Evolutionary conservation across 1,140 invertebrate genomes (phyloP), one percentile per base, ranked within the genome.

Genomic region (Aradophagus sp.): DNA sequence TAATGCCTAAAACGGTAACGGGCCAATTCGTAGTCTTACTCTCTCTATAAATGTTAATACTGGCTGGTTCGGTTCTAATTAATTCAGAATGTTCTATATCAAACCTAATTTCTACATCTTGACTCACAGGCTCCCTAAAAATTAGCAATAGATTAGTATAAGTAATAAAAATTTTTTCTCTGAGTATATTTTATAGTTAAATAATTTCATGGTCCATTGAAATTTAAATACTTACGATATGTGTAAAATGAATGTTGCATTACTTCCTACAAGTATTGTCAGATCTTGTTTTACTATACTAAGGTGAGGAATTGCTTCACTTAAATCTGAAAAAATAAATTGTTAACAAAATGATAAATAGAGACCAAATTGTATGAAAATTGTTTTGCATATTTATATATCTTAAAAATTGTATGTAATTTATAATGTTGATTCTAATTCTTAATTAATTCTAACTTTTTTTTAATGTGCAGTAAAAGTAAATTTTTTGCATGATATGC

Each of bases 1-100:
- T 85, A 1, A 86, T 79, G 12, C 89, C 90, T 10, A 86, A 85
- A 23, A 90, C 84, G 56, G 80, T 80, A 52, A 91, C 85, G 31
- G 86, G 82, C 72, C 88, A 85, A 15, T 84, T 80, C 0, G 5
- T 17, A 47, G 48, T 11, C 26, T 7, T 19, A 20, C 26, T 27
- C 16, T 59, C 31, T 13, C 39, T 26, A 27, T 34, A 13, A 29
- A 77, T 53, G 29, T 10, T 63, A 58, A 84, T 62, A 53, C 61
- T 71, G 10, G 61, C 10, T 13, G 81, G 80, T 0, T 70, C 26
- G 14, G 52, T 55, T 45, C 53, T 71, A 7, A 84, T 34, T 23
- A 85, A 70, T 62, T 85, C 83, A 3, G 39, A 2, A 68, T 85
- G 80, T 12, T 83, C 78, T 19, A 73, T 38, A 5, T 75, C 66